Conservation (phyloP, 2,797 vertebrate genomes). For the Cottoperca gobio region DNA sequence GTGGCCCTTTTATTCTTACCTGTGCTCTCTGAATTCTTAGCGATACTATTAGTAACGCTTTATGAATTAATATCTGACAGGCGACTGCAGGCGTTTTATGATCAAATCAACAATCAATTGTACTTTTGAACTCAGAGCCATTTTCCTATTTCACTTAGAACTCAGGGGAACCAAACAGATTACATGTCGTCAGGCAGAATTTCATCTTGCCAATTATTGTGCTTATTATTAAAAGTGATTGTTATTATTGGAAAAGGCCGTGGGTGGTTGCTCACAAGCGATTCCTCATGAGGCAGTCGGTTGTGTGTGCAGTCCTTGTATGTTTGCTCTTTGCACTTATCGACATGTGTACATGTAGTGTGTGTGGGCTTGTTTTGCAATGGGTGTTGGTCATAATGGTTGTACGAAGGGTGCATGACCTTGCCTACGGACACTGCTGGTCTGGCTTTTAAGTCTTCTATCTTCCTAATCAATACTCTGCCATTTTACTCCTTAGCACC, state of each 20-base stretch:
- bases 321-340: background rate
- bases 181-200: slow-evolving; percentile 34
- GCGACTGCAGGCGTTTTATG: slow-evolving; percentile 43
- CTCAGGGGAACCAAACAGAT: slow-evolving; percentile 55
- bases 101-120: slow-evolving; percentile 66
- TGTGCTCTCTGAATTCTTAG: slow-evolving; percentile 15
- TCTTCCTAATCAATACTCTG: slow-evolving; percentile 67
- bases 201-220: slow-evolving; percentile 43
- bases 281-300: slow-evolving; percentile 27
- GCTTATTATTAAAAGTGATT: slow-evolving; percentile 52
- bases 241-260: slow-evolving; percentile 60
- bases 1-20: slow-evolving; percentile 21
- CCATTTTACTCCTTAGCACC: slow-evolving; percentile 50
- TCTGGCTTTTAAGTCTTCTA: slow-evolving; percentile 51
- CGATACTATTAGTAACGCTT: slow-evolving; percentile 12
- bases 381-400: slow-evolving; percentile 3
- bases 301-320: background rate
- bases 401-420: slow-evolving; percentile 34
- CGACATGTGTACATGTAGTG: background rate
- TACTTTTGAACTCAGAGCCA: slow-evolving; percentile 29
- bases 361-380: background rate
- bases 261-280: slow-evolving; percentile 19
- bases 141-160: slow-evolving; percentile 53
- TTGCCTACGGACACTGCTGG: slow-evolving; percentile 52
- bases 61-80: slow-evolving; percentile 40